phyloP scores from a whole-genome alignment of 2,888 invertebrate species.

The Lagria hirta region DNA sequence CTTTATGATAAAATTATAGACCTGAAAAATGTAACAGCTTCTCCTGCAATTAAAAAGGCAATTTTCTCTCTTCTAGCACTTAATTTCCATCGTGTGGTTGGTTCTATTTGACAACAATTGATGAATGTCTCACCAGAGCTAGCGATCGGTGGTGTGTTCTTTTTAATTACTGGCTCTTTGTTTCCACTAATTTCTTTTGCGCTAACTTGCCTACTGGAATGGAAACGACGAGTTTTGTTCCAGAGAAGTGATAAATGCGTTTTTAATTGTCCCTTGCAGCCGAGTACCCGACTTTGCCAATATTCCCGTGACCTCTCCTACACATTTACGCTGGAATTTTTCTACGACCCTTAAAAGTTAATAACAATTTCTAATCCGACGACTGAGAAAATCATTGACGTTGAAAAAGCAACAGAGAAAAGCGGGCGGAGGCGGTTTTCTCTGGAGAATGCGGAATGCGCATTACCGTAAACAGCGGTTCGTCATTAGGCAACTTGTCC shows the following conservation, averaged over 20 bases:
- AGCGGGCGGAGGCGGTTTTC: slow-evolving; percentile 4
- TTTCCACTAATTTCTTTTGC: slow-evolving; percentile 21
- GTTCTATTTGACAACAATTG: slow-evolving; percentile 21
- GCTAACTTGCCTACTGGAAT: slow-evolving; percentile 8
- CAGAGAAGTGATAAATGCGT: slow-evolving; percentile 34
- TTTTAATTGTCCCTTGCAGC: slow-evolving; percentile 36
- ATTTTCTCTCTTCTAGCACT: no score
- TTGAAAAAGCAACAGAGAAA: no score
- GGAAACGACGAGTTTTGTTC: slow-evolving; percentile 21
- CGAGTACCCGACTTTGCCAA: slow-evolving; percentile 19
- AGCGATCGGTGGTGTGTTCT: slow-evolving; percentile 17
- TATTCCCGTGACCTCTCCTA: slow-evolving; percentile 27
- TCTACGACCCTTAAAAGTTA: neutral
- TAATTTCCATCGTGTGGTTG: no score
- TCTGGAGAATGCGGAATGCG: slow-evolving; percentile 36
- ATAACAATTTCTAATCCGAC: no score
- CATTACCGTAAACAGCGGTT: slow-evolving; percentile 49
- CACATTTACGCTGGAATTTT: slow-evolving; percentile 22
- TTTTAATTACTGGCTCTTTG: slow-evolving; percentile 25
- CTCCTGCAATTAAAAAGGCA: slow-evolving; percentile 20
- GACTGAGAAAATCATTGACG: no score
- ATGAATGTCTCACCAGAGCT: slow-evolving; percentile 14
- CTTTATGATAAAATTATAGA: no score
- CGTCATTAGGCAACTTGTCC: slow-evolving; percentile 50
- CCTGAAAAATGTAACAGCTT: no score